Percentiles rank a stretch among this genome's conserved stretches.
Conservation (phyloP, 2,113 vertebrate genomes). For the Aegotheles bennettii region DNA sequence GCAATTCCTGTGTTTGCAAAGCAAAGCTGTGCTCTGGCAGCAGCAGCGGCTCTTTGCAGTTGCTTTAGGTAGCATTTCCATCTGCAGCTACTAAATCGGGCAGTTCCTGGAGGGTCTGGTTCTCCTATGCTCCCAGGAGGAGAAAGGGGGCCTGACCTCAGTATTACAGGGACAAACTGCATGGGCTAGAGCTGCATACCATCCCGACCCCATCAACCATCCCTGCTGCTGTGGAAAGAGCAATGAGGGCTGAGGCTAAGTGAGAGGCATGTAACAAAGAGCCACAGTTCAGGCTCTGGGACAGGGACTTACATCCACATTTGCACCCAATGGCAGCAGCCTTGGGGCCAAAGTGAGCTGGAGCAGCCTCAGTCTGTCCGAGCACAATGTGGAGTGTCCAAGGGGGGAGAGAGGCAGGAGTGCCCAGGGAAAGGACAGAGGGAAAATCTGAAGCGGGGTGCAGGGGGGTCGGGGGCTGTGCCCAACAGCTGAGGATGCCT, state of each 20-base stretch:
- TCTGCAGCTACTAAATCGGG: not conserved
- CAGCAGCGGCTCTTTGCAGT: not conserved
- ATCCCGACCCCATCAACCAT: fast-evolving
- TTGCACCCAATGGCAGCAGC: not conserved
- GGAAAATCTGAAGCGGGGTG: not conserved
- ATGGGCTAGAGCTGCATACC: not conserved
- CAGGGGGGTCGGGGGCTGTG: not conserved
- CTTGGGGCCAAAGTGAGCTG: not conserved
- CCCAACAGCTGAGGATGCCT: not conserved
- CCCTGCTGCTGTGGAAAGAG: not conserved
- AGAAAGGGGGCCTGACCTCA: not conserved
- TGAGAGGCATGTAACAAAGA: not conserved
- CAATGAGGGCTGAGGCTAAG: not conserved
- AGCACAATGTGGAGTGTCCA: not conserved
- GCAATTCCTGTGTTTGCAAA: not conserved
- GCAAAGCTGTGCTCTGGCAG: not conserved
- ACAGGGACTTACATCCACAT: not conserved
- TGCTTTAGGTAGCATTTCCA: not conserved
- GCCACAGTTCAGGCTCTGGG: fast-evolving
- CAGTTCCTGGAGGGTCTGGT: not conserved
- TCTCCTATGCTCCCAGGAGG: not conserved
- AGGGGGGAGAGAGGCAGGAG: fast-evolving
- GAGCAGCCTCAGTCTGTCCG: not conserved
- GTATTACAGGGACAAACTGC: not conserved
- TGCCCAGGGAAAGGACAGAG: fast-evolving